A percentile compares a stretch with the other conserved stretches of the same genome.
These are phyloP conservation scores for Notolepis coatsorum DNA, from an alignment of 2,797 vertebrate species.

Conservation along the genomic window DNA sequence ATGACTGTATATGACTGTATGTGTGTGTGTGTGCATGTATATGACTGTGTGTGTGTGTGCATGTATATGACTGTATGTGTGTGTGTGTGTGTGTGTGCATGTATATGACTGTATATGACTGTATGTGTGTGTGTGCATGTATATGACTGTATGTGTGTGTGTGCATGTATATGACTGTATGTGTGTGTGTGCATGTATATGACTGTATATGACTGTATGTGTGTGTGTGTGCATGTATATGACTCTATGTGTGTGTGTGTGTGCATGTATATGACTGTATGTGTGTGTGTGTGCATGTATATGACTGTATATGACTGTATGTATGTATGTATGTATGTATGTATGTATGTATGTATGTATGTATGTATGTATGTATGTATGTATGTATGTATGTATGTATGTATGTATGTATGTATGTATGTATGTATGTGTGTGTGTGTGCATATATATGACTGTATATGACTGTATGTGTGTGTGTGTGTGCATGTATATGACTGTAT, in stretches of 20 bases:
- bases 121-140: slow-evolving; percentile 14
- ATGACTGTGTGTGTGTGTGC: slow-evolving; percentile 17
- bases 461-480: too few species aligned
- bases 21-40: slow-evolving; percentile 15
- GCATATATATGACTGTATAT: too few species aligned
- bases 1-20: background rate
- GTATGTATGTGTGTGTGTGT: background rate
- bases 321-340: too few species aligned
- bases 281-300: slow-evolving; percentile 19
- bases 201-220: background rate
- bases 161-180: slow-evolving; percentile 8
- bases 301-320: background rate
- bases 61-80: background rate
- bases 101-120: too few species aligned
- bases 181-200: slow-evolving; percentile 18
- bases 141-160: background rate
- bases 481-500: too few species aligned
- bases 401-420: background rate
- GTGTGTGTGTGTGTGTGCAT: background rate
- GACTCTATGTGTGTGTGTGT: slow-evolving; percentile 16
- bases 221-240: slow-evolving; percentile 17
- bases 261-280: background rate
- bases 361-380: too few species aligned
- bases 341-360: too few species aligned
- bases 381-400: background rate